Evolutionary conservation across 1,140 invertebrate genomes (phyloP).

Genomic region (Platyscapa corneri): DNA sequence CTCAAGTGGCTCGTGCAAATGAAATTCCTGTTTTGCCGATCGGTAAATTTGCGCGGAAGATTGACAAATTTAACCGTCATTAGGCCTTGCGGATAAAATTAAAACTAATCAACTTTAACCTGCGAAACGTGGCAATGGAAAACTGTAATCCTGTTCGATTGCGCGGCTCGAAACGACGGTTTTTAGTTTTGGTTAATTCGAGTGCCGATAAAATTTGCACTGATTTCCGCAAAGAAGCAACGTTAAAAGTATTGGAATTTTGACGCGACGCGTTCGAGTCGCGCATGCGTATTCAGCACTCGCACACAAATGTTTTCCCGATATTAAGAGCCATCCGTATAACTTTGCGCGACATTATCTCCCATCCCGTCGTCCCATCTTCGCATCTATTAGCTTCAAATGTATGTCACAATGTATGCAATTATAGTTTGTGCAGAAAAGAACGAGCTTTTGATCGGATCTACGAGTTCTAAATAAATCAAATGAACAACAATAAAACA

Average conservation of each 20-base stretch:
- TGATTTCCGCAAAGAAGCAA: neutral
- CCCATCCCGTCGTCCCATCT: no score
- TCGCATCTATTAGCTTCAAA: no score
- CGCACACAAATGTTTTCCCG: no score
- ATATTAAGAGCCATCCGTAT: no score
- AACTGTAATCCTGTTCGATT: neutral
- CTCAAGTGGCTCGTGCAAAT: neutral
- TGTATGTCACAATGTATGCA: no score
- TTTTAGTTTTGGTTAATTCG: neutral
- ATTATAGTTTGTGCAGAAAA: no score
- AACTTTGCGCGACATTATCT: no score
- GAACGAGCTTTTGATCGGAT: neutral
- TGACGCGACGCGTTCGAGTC: no score
- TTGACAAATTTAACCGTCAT: neutral
- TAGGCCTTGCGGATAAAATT: neutral
- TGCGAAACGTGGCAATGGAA: neutral
- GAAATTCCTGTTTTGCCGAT: neutral
- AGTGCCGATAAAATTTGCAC: neutral
- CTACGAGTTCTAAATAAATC: neutral
- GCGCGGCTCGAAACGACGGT: neutral
- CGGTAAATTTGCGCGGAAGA: neutral
- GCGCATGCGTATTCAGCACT: no score
- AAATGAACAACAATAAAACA: neutral
- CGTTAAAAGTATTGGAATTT: neutral
- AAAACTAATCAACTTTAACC: neutral